Evolutionary conservation across 2,797 vertebrate genomes (phyloP).

Genomic region (Sebastiscus tertius): DNA sequence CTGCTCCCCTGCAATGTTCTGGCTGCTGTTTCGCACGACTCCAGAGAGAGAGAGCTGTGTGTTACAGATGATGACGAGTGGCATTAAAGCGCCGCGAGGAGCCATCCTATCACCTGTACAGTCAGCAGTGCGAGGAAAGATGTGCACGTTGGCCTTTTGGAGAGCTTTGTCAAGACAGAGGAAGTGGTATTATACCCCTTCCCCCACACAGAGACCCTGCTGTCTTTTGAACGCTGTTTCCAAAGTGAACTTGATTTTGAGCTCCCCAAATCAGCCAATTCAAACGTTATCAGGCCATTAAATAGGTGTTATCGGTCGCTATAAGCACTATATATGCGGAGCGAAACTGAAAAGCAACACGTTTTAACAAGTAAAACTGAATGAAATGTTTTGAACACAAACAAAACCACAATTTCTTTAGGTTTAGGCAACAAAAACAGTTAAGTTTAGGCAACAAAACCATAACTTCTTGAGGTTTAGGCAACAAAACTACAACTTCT

Average conservation of each 20-base stretch:
- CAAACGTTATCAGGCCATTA: no score
- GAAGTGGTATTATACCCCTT: not conserved
- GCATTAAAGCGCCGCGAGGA: conserved; percentile 61
- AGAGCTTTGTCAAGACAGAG: conserved; percentile 37
- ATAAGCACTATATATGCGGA: no score
- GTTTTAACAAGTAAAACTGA: no score
- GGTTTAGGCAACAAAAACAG: no score
- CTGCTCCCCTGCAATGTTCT: conserved; percentile 74
- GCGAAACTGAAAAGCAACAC: no score
- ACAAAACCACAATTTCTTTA: no score
- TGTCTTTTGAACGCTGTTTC: not conserved
- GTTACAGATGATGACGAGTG: conserved; percentile 68
- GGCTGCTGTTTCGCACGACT: conserved; percentile 66
- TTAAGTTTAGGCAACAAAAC: no score
- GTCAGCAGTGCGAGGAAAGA: conserved; percentile 47
- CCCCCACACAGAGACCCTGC: not conserved
- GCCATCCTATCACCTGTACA: conserved; percentile 65
- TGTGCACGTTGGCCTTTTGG: conserved; percentile 34
- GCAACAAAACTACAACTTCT: no score
- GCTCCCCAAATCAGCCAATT: not conserved
- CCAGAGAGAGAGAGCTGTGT: conserved; percentile 64
- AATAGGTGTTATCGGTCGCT: no score
- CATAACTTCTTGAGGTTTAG: no score
- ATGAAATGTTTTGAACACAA: no score
- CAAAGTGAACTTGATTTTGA: not conserved